A percentile compares a stretch with the other conserved stretches of the same genome.
phyloP scores from a whole-genome alignment of 1,140 invertebrate genomes.

The Diachasma alloeum region DNA sequence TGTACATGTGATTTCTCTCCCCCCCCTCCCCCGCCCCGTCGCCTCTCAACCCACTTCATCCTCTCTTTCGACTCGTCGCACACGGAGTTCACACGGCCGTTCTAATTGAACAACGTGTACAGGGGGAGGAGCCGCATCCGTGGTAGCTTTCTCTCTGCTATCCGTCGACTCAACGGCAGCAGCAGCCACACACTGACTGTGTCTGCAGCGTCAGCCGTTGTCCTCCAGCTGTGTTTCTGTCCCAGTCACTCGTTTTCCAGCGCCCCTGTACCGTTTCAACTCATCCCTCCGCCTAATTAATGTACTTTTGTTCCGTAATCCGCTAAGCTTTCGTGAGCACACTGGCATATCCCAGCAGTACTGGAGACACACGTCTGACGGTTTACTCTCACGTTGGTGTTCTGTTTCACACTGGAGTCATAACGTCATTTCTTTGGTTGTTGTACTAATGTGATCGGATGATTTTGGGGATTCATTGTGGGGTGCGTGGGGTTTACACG shows the following conservation, averaged over 20 bases:
- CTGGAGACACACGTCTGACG: not conserved
- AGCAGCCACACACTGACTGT: conserved; percentile 1
- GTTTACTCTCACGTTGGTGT: not conserved
- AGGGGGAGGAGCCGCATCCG: not conserved
- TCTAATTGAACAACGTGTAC: conserved; percentile 25
- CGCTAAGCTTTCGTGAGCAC: not conserved
- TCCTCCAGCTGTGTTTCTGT: not conserved
- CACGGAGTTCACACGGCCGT: not conserved
- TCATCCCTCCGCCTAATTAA: conserved; percentile 9
- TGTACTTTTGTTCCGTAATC: conserved; percentile 21
- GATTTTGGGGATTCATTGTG: too few species aligned
- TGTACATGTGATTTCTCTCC: not conserved
- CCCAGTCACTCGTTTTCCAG: not conserved
- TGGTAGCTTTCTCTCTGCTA: not conserved
- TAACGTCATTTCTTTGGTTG: not conserved
- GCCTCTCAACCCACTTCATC: not conserved
- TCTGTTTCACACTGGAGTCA: not conserved
- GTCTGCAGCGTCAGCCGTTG: not conserved
- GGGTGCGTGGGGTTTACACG: too few species aligned
- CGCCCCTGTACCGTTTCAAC: not conserved
- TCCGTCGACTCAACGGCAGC: conserved; percentile 1
- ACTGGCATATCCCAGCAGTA: not conserved
- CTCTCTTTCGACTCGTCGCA: not conserved
- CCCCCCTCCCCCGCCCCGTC: not conserved
- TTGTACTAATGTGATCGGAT: too few species aligned